Evolutionary conservation across 1,140 invertebrate species (phyloP), one percentile per base, ranked within the genome.

Genomic region (Drosophila pandora): DNA sequence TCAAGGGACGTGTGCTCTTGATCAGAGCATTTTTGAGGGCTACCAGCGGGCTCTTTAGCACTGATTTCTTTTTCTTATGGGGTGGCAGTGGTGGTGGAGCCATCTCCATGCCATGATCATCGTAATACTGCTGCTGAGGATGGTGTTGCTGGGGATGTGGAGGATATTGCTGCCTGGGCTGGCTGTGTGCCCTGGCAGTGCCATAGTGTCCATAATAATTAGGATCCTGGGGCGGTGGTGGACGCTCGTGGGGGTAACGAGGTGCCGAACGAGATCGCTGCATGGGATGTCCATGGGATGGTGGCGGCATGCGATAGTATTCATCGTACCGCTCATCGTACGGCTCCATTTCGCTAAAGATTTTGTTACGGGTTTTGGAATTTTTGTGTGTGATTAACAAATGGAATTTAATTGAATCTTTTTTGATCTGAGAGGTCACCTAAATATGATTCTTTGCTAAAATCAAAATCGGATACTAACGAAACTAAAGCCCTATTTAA

Each of bases 341-440:
- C 76, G 90, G 89, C 90, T 91, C 90, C 90, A 91, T 90, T 76
- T 91, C 90, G 85, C 90, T 91, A 90, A 63, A 89, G 80, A 77
- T 79, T 76, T 23, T 55, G 63, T 71, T 69, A 45, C 48, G 70
- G 67, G 49, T 55, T 62, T 52, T 45, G 57, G 57, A 49, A 65
- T 49, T 62, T 72, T 54, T 54, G 57, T 53, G 57, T 53, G 39
- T 67, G 41, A 57, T 79, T 90, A 85, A 57, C 78, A 68, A 59
- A 63, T 39, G 37, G 54, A 58, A 41, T 74, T 61, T 22, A 47
- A 37, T 22, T 21, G 10, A 6, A 23, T 52, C 28, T 58, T 57
- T 49, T 48, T 13, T 34, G 10, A 34, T 25, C 17, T 49, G 48
- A n/a, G 10, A 17, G 50, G 57, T 12, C 34, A 50, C 8, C 45